phyloP scores from a whole-genome alignment of 2,888 invertebrate genomes.

The Drosophila setosimentum region DNA sequence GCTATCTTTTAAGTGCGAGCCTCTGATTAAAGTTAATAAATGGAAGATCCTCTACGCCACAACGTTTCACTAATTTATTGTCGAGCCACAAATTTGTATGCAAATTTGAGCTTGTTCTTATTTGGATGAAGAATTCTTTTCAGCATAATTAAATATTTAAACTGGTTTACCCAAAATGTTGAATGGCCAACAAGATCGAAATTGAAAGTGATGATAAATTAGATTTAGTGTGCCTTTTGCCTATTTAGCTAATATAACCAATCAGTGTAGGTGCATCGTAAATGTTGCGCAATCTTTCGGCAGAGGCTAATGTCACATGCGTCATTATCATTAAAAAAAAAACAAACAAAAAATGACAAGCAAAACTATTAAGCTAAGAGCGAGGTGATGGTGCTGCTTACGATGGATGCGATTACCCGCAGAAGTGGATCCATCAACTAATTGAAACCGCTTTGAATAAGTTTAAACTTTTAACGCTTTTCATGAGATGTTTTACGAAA shows the following conservation, averaged over 20 bases:
- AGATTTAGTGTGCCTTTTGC: conserved; percentile 31
- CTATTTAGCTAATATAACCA: conserved; percentile 7
- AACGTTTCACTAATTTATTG: conserved; percentile 54
- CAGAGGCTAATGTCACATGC: conserved; percentile 26
- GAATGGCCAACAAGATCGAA: conserved; percentile 57
- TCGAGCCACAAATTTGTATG: conserved; percentile 59
- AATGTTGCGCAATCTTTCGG: conserved; percentile 19
- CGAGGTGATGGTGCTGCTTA: not conserved
- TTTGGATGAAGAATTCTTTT: conserved; percentile 59
- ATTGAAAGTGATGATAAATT: conserved; percentile 65
- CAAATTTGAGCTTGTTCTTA: conserved; percentile 55
- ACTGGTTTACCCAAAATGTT: conserved; percentile 60
- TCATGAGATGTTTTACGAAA: conserved; percentile 21
- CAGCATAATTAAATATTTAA: conserved; percentile 63
- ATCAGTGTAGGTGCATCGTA: conserved; percentile 22
- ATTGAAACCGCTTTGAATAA: conserved; percentile 57
- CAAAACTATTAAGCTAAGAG: not conserved
- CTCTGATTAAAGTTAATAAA: conserved; percentile 4
- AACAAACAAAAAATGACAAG: not conserved
- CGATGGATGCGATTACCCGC: conserved; percentile 6
- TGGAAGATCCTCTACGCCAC: conserved; percentile 5
- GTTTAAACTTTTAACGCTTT: conserved; percentile 66
- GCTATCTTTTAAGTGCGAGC: conserved; percentile 24
- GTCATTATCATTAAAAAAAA: conserved; percentile 30
- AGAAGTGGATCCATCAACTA: conserved; percentile 35